Evolutionary conservation across 2,113 vertebrate species (phyloP), one percentile per base, ranked within the genome.

Genomic region (Apistogramma diplotaenia): DNA sequence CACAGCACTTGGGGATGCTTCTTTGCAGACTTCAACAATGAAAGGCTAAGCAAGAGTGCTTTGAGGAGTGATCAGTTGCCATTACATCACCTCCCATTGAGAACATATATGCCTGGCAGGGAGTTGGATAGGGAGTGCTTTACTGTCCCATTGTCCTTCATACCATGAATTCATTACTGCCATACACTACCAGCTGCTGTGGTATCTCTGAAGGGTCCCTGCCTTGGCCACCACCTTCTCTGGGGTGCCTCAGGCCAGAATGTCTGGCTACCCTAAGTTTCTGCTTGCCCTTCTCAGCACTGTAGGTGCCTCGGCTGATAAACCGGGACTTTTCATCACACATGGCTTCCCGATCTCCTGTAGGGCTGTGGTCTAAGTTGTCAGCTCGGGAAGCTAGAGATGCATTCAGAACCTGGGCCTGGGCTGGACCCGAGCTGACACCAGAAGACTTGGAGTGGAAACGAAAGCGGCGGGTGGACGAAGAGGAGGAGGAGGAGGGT

Each of bases 111-210:
- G 33, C 40, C 62, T 76, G 77, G 57, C 67, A 76, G 71, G 81
- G 83, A 78, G 82, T 57, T 76, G 55, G 54, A 74, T 25, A 82
- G 75, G 82, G 79, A 81, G 73, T 79, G 76, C 74, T 88, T 86
- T 85, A 81, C 77, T 83, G 81, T 56, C 57, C 65, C 74, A 60
- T 57, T 29, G 85, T 90, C 88, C 91, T 91, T 99, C 96, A 99
- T 85, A 99, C 98, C 98, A 99, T 99, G 93, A 99, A 99, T 91
- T 99, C 98, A 3, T 98, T 98, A 86, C 89, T 98, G 86, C 97
- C 97, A 75, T 96, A 96, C 76, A 97, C 88, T 71, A 98, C 94
- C 8, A 96, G 89, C 87, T 95, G 96, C 86, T 96, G 97, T 19
- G 95, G 0, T 0, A 96, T 79, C 61, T 98, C 97, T 0, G 96